Evolutionary conservation across 2,797 vertebrate genomes (phyloP).

Genomic region (Anolis apletophallus): DNA sequence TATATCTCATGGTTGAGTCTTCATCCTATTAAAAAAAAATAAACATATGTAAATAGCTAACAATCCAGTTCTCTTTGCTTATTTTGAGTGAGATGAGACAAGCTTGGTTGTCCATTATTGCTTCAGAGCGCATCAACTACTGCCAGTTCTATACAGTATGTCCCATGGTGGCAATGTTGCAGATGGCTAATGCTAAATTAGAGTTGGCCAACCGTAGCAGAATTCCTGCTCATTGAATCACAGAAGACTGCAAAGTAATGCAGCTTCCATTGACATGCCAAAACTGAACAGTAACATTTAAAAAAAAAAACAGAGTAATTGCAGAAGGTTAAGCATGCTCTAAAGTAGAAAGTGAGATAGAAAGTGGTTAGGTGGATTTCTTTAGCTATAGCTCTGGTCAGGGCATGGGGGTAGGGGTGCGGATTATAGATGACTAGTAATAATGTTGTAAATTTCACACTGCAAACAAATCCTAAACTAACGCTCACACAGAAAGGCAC

Average conservation of each 20-base stretch:
- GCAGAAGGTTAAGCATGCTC: not conserved
- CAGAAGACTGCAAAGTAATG: not conserved
- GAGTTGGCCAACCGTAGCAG: not conserved
- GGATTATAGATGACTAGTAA: not conserved
- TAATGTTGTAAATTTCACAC: not conserved
- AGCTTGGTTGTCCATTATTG: not conserved
- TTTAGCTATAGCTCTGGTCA: not conserved
- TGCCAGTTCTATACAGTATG: not conserved
- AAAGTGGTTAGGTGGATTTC: not conserved
- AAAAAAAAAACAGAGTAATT: not conserved
- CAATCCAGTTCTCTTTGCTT: slow-evolving; percentile 11
- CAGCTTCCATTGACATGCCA: not conserved
- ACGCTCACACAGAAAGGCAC: not conserved
- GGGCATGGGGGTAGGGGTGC: not conserved
- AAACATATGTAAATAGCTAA: not conserved
- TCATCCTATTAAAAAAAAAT: not conserved
- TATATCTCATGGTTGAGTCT: not conserved
- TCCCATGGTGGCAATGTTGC: not conserved
- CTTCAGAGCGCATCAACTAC: not conserved
- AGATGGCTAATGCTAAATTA: not conserved
- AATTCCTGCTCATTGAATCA: not conserved
- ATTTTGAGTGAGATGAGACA: rapidly evolving
- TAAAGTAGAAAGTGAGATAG: no score
- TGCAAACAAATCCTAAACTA: not conserved
- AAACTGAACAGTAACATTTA: not conserved